Evolutionary conservation across 2,888 invertebrate genomes (phyloP), one percentile per base, ranked within the genome.

Genomic region (Rhabditophanes sp.): DNA sequence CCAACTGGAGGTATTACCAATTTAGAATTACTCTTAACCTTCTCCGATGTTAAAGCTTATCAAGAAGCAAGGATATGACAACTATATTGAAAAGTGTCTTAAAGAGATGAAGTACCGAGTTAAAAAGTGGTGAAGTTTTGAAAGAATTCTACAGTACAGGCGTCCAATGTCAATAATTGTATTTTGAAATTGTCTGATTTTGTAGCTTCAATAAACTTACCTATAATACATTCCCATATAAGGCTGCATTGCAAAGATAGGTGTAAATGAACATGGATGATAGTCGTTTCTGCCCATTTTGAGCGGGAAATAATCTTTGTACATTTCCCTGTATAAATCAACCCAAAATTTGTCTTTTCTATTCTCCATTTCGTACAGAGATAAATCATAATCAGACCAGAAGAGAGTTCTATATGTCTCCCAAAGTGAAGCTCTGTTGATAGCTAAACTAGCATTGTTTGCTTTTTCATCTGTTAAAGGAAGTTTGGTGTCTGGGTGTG

Each of bases 211-310:
- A n/a, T n/a, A n/a, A n/a, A 61, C 33, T 35, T 61, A 62, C 3
- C 59, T 30, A 37, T 61, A 61, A 39, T 60, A 60, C 56, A 60
- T 53, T 20, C 42, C 34, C 50, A 54, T 48, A 37, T 50, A 49
- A 14, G 40, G 80, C 81, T 48, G 55, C 22, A 51, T 43, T 5
- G 76, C 75, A 58, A 88, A 77, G 39, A 88, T 80, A 43, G 78
- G 76, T 0, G 75, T 74, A 66, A 87, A 80, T 0, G 82, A 80
- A 52, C 83, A 80, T 0, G 82, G 79, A 64, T 83, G 82, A 4
- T 78, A 76, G 63, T 90, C 82, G 41, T 76, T 75, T 54, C 78
- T 78, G 48, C 80, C 75, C 30, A 79, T 71, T 0, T 78, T 77
- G 56, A 84, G 72, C 11, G 76, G 75, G 58, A 79, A 75, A 67